Evolutionary conservation across 2,888 invertebrate genomes (phyloP), one percentile per base, ranked within the genome.

Genomic region (Perizoma flavofasciatum): DNA sequence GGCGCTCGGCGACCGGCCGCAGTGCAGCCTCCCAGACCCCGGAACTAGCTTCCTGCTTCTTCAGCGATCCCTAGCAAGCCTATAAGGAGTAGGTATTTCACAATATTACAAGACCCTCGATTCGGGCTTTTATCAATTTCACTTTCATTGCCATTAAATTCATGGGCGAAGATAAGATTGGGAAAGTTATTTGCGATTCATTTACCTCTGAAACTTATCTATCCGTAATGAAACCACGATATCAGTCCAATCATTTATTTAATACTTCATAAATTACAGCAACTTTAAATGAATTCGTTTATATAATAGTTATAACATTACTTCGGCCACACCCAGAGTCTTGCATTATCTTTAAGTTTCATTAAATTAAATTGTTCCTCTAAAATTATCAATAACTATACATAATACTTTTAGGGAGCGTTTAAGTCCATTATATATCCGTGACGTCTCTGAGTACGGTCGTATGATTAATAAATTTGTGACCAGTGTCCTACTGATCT

Each of bases 191-290:
- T 57, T 55, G 55, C 59, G 50, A 59, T 54, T 61, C 59, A 55
- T 57, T 59, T 55, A 49, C 61, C 62, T 57, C 49, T 43, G 49
- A 22, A 60, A 65, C 57, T 66, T 66, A 66, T 66, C 68, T 57
- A 61, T 61, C 40, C 53, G 56, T 58, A 78, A 73, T 75, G 69
- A 77, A 76, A 76, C 72, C 65, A 68, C 40, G 61, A 65, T 72
- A 71, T 76, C 73, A 78, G 74, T 75, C 72, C 65, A 75, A 73
- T 73, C 71, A 68, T 74, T 77, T 77, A 75, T 75, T 78, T 69
- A 67, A 66, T 73, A 77, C 59, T 63, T 59, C 71, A 71, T 72
- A 66, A 73, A 77, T 6, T 76, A 74, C 68, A 69, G 51, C 68
- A 66, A 67, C 52, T 68, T 69, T 40, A 55, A 55, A 63, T 67